phyloP scores from a whole-genome alignment of 2,113 vertebrate species.

The Variabilichromis moorii region DNA sequence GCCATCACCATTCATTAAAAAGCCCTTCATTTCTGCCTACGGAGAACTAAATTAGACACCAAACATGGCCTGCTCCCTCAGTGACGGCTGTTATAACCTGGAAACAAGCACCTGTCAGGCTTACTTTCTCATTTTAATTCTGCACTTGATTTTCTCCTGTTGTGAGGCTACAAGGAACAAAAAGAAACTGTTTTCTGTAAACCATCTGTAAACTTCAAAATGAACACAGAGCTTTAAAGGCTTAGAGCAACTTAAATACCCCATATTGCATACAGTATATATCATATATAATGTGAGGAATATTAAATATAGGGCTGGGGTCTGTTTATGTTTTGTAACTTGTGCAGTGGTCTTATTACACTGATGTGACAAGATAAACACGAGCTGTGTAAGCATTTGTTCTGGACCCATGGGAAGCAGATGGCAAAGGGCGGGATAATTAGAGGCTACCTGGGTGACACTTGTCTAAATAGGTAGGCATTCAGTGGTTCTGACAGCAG shows the following conservation, averaged over 20 bases:
- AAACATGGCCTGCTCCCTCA: conserved; percentile 27
- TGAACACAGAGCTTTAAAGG: background rate
- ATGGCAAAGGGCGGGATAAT: background rate
- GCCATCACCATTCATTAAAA: conserved; percentile 36
- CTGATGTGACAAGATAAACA: background rate
- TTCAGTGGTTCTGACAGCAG: background rate
- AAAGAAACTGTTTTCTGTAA: background rate
- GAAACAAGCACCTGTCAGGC: conserved; percentile 52
- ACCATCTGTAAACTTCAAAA: background rate
- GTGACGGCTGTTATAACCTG: conserved; percentile 40
- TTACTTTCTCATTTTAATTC: conserved; percentile 35
- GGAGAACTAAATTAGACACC: conserved; percentile 40
- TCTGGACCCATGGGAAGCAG: background rate
- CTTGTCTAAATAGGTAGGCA: background rate
- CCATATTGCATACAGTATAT: background rate
- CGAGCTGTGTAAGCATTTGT: background rate
- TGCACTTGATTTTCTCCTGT: background rate
- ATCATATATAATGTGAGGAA: background rate
- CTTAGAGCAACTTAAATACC: background rate
- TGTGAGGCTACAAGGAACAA: background rate
- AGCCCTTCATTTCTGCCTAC: conserved; percentile 6
- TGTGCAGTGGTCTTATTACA: background rate
- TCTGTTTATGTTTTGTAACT: background rate
- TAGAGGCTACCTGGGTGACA: background rate
- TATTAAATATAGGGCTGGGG: background rate